Evolutionary conservation across 2,113 vertebrate genomes (phyloP).

Genomic region (Sula dactylatra): DNA sequence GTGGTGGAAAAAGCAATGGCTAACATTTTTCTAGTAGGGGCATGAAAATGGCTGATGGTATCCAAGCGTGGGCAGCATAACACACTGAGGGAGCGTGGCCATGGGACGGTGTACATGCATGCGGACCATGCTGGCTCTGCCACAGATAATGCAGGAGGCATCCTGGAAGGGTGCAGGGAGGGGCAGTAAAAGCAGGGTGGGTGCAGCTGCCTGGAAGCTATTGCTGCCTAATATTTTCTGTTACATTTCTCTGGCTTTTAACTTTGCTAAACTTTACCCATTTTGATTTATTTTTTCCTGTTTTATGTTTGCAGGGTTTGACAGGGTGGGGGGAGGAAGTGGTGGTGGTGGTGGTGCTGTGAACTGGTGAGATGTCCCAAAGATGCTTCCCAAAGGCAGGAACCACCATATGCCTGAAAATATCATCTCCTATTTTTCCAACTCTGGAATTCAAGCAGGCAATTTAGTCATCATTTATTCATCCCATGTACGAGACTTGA

Average conservation of each 20-base stretch:
- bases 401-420: not conserved
- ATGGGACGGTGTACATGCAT: fast-evolving
- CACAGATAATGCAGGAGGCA: not conserved
- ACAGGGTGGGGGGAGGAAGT: not conserved
- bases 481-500: not conserved
- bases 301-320: not conserved
- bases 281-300: not conserved
- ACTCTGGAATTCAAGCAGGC: not conserved
- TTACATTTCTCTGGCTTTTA: not conserved
- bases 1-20: not conserved
- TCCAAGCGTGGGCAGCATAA: not conserved
- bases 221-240: not conserved
- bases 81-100: not conserved
- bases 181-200: not conserved
- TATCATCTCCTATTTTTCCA: not conserved
- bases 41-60: not conserved
- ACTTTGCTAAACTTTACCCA: not conserved
- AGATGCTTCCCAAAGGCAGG: not conserved
- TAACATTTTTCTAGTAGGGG: not conserved
- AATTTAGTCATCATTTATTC: not conserved
- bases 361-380: not conserved
- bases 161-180: not conserved
- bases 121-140: not conserved
- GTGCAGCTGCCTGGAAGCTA: not conserved
- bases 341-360: not conserved